Evolutionary conservation across 2,113 vertebrate species (phyloP), one percentile per base, ranked within the genome.

Genomic region (Antigone vipio): DNA sequence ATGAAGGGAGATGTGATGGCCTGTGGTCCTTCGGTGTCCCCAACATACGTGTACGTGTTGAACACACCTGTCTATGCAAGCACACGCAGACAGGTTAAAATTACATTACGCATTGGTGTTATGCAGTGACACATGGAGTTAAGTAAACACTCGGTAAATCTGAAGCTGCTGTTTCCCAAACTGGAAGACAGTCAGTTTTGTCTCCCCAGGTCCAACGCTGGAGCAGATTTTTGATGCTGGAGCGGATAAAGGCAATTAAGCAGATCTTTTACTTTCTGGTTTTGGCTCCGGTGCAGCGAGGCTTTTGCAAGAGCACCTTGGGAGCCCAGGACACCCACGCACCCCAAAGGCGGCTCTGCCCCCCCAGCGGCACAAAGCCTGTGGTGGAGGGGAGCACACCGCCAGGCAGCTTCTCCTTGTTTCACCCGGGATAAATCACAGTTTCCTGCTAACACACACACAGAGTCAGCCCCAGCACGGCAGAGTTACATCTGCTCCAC

Each of bases 1-100:
- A 52, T 6, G 32, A 68, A 69, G n/a, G 26, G 35, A 80, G 19
- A 63, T 38, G 23, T 5, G 29, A 15, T 35, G 34, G 14, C 15
- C 30, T 66, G 50, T 24, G 19, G 8, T 58, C 30, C 27, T 88
- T 59, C 52, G 26, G 45, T 80, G 63, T 71, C 35, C 18, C 40
- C 13, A 50, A 35, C 17, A 3, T 4, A 38, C 2, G 2, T 17
- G 19, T 24, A 27, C 0, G 0, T 26, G 27, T 22, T 60, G 81
- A 78, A 67, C 42, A 68, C 26, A 4, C 35, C 55, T 22, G 4
- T 12, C 38, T 44, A 13, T 14, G 34, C 14, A 52, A 64, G 38
- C 34, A 9, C 42, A 24, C 11, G 42, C 32, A 75, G 53, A 35
- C 34, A 49, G 53, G 49, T 66, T 72, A 34, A 26, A 60, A n/a